These are phyloP conservation scores for Eubasilissa regina DNA, from an alignment of 1,140 invertebrate genomes.

Conservation along the genomic window DNA sequence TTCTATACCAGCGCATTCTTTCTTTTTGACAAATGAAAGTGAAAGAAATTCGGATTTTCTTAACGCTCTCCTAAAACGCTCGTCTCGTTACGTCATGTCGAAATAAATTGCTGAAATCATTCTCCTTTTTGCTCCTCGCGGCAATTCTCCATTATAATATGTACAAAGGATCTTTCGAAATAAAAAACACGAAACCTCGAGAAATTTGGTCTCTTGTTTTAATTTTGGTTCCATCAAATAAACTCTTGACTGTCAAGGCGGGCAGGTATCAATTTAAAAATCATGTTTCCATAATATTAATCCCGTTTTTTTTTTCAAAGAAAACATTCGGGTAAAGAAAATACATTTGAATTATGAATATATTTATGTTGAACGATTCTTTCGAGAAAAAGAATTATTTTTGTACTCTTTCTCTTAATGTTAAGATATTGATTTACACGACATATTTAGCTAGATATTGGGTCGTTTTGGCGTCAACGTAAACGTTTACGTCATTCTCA, in stretches of 20 bases:
- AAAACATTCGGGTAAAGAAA: too few relatives aligned
- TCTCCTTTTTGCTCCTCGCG: neutral
- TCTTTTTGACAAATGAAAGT: neutral
- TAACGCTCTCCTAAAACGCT: constrained; percentile 10
- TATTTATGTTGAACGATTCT: too few relatives aligned
- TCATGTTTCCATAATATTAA: neutral
- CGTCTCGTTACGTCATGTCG: constrained; percentile 20
- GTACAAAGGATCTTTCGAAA: neutral
- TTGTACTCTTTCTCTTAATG: too few relatives aligned
- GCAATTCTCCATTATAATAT: constrained; percentile 9
- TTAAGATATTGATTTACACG: too few relatives aligned
- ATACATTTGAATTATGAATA: too few relatives aligned
- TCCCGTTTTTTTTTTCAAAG: too few relatives aligned
- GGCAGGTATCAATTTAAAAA: constrained; percentile 14
- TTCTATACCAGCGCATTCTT: too few relatives aligned
- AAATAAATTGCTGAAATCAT: constrained; percentile 23
- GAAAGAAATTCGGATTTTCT: neutral
- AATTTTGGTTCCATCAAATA: neutral
- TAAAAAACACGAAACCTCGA: constrained; percentile 18
- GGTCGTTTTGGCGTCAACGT: too few relatives aligned
- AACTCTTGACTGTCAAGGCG: constrained; percentile 5
- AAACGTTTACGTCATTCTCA: too few relatives aligned
- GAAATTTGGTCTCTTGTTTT: constrained; percentile 32
- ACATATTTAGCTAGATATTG: too few relatives aligned
- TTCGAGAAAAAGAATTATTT: too few relatives aligned